phyloP scores from a whole-genome alignment of 1,140 invertebrate genomes.

The Phymastichus coffea region DNA sequence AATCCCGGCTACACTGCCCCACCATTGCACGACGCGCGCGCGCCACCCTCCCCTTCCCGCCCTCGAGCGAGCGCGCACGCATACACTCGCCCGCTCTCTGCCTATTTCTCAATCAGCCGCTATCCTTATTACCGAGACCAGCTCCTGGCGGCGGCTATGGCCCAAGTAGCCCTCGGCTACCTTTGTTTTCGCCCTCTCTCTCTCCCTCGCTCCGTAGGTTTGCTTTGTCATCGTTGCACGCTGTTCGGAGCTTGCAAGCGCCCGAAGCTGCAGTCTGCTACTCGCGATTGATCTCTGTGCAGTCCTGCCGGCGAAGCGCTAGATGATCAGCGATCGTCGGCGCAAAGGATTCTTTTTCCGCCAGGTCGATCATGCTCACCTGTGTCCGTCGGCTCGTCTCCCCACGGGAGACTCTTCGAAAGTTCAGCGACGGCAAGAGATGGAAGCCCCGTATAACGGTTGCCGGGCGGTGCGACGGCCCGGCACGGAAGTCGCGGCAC shows the following conservation, averaged over 20 bases:
- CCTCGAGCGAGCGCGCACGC: conserved; percentile 28
- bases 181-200: background rate
- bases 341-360: no score
- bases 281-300: no score
- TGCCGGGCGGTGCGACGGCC: no score
- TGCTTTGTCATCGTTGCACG: background rate
- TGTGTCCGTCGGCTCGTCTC: no score
- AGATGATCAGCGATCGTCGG: no score
- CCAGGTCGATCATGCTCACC: no score
- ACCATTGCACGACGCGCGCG: conserved; percentile 10
- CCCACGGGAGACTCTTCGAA: no score
- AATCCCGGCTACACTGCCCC: conserved; percentile 23
- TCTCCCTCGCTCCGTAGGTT: background rate
- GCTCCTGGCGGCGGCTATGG: no score
- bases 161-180: background rate
- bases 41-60: conserved; percentile 22
- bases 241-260: background rate
- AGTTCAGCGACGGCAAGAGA: no score
- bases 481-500: no score
- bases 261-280: background rate
- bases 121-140: conserved; percentile 22
- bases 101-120: conserved; percentile 7
- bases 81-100: background rate
- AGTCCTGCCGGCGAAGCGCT: no score
- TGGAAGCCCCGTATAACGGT: no score